Base-by-base conservation (phyloP, 2,888 invertebrate genomes). In the Stomorhina lunata region DNA sequence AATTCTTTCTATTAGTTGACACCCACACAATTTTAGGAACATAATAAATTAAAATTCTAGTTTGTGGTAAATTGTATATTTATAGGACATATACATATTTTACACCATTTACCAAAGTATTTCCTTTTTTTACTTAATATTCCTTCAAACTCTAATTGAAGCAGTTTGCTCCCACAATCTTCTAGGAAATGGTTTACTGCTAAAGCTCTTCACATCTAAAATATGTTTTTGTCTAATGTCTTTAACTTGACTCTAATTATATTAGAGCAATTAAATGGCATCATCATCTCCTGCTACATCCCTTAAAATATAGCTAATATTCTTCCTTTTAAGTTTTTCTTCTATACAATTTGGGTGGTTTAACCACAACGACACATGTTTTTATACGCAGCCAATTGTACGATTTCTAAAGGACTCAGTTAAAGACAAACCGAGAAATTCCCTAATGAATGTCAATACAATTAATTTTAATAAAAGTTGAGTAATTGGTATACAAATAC, bases 161-260 rank as follows among this genome's bases (percentile, higher is more conserved):
- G n/a, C n/a, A n/a, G n/a, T n/a, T n/a, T n/a, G n/a, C n/a, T n/a
- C n/a, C n/a, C n/a, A n/a, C n/a, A n/a, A n/a, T n/a, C n/a, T n/a
- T n/a, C 12, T 20, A 48, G 50, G 32, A 59, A 68, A 80, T 45
- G 59, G 73, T 57, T 59, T 65, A 10, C 5, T 9, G 40, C 12
- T 4, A 4, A 22, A 15, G n/a, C 32, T 10, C n/a, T n/a, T n/a
- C n/a, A 25, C 4, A 25, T 17, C 3, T 2, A 9, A 32, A 12
- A 12, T 25, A 32, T 45, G n/a, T 45, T 75, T 71, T 17, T 79
- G 84, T 84, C 84, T 87, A 88, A 88, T 88, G 87, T 85, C 87
- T 87, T 87, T 86, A 87, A 88, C 88, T 90, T 90, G 89, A 87
- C 87, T 88, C 85, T 90, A 90, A 90, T 90, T 87, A 87, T 87